Conservation (phyloP, 2,797 vertebrate genomes). For the Onychomys arenicola region DNA sequence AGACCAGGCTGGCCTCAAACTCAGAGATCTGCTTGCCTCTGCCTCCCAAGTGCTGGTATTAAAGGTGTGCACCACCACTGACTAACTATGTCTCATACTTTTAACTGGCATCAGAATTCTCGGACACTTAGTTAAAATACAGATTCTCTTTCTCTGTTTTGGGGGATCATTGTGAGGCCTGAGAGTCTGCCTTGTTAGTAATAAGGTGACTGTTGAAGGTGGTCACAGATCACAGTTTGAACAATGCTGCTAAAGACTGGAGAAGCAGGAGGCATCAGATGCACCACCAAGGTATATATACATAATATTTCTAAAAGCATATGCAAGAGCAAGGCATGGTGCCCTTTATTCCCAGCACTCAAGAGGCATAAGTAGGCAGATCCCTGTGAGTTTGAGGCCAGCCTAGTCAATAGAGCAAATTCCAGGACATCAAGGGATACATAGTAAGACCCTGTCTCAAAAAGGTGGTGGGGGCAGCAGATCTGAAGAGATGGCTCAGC, state of each 20-base stretch:
- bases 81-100: background rate
- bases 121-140: background rate
- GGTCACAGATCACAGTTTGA: background rate
- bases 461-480: background rate
- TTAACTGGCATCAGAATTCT: background rate
- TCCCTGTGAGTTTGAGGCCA: background rate
- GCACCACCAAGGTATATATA: background rate
- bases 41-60: no score
- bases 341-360: background rate
- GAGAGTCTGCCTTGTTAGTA: conserved; percentile 20
- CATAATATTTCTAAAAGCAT: background rate
- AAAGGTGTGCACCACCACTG: no score
- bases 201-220: background rate
- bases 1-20: no score
- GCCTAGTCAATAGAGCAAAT: background rate
- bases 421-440: background rate
- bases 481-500: background rate
- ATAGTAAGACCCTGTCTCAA: background rate
- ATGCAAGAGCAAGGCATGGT: background rate
- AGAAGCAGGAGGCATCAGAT: background rate
- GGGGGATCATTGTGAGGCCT: background rate
- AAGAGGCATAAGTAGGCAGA: background rate
- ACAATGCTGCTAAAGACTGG: background rate
- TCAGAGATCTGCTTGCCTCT: no score
- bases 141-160: background rate